A percentile compares a stretch with the other conserved stretches of the same genome.
Conservation (phyloP, 2,797 vertebrate species). For the Benthosema pterotum region DNA sequence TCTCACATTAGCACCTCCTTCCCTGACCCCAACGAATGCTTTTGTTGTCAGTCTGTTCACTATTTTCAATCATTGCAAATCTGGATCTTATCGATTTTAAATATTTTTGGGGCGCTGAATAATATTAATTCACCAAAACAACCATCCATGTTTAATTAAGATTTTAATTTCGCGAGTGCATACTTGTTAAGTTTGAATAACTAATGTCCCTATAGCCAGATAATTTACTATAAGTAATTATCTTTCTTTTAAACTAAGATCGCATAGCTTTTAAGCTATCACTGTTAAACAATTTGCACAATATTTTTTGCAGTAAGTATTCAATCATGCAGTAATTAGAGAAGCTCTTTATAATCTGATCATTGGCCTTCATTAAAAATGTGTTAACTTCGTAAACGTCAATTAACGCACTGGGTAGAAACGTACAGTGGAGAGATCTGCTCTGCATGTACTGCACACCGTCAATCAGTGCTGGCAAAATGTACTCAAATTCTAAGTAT, state of each 20-base stretch:
- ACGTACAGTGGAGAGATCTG: slow-evolving; percentile 43
- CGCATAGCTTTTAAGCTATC: slow-evolving; percentile 44
- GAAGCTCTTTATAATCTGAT: slow-evolving; percentile 71
- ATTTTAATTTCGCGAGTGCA: slow-evolving; percentile 61
- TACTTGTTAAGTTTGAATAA: slow-evolving; percentile 68
- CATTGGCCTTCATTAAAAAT: slow-evolving; percentile 75
- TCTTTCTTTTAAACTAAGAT: slow-evolving; percentile 52
- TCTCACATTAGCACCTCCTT: too few relatives aligned
- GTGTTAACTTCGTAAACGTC: slow-evolving; percentile 69
- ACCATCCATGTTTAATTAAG: slow-evolving; percentile 68
- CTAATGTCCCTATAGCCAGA: slow-evolving; percentile 57
- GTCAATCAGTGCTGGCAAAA: too few relatives aligned
- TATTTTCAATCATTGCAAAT: background rate
- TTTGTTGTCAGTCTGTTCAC: too few relatives aligned
- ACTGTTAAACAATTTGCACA: slow-evolving; percentile 62
- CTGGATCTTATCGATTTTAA: background rate
- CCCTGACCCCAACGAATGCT: too few relatives aligned
- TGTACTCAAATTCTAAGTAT: too few relatives aligned
- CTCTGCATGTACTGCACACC: slow-evolving; percentile 10
- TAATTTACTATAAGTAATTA: slow-evolving; percentile 68
- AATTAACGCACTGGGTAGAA: slow-evolving; percentile 66
- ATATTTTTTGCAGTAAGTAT: slow-evolving; percentile 59
- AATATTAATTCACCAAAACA: slow-evolving; percentile 67
- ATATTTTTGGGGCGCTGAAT: slow-evolving; percentile 25
- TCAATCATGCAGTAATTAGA: slow-evolving; percentile 70